phyloP scores from a whole-genome alignment of 2,113 vertebrate genomes.

The Actenoides lindsayi region DNA sequence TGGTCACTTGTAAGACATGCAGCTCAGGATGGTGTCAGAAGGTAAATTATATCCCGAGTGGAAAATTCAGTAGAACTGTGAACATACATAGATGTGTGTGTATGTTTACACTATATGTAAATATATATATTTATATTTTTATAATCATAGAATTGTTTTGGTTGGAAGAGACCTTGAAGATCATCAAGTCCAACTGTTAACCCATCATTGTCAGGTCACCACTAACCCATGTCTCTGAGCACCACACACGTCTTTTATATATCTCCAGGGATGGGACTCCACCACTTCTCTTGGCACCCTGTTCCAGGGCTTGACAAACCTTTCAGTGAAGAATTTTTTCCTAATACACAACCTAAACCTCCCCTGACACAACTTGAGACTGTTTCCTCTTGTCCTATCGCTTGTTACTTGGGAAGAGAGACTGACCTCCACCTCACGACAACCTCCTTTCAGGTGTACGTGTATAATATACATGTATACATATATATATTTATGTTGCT shows the following conservation, averaged over 20 bases:
- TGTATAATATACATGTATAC: background rate
- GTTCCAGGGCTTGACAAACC: background rate
- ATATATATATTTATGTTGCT: background rate
- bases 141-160: background rate
- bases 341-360: background rate
- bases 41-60: background rate
- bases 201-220: background rate
- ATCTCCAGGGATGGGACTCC: background rate
- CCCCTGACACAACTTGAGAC: background rate
- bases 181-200: background rate
- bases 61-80: background rate
- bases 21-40: background rate
- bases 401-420: background rate
- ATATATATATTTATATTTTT: background rate
- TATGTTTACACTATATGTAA: background rate
- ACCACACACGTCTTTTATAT: background rate
- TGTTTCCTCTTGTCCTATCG: background rate
- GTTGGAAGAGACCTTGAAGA: background rate
- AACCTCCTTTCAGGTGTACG: background rate
- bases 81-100: background rate
- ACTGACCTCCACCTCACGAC: background rate
- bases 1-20: slow-evolving; percentile 13
- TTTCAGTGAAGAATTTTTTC: background rate
- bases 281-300: background rate
- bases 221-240: background rate